Percentiles rank a stretch among this genome's conserved stretches.
Evolutionary conservation across 2,888 invertebrate species (phyloP).

Genomic region (Mythimna loreyi): DNA sequence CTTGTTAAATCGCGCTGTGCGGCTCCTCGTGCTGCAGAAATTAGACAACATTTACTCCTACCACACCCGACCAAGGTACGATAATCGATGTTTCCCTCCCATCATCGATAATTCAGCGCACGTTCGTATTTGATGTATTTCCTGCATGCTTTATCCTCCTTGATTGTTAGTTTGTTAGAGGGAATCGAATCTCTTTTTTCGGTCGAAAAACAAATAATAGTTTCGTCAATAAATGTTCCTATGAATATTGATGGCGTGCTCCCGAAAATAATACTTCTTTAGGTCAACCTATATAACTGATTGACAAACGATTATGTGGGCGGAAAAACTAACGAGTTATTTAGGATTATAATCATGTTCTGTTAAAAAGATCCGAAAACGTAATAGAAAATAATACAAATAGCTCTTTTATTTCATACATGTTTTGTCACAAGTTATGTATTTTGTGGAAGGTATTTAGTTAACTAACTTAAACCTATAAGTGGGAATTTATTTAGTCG

Average conservation of each 20-base stretch:
- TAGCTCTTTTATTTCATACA: neutral
- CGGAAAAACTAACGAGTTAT: slow-evolving; percentile 17
- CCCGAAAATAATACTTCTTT: slow-evolving; percentile 38
- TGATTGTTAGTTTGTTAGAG: slow-evolving; percentile 57
- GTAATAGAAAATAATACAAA: slow-evolving; percentile 17
- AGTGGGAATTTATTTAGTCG: too few relatives aligned
- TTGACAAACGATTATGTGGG: slow-evolving; percentile 19
- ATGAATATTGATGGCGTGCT: slow-evolving; percentile 46
- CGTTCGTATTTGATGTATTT: slow-evolving; percentile 72
- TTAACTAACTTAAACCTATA: neutral
- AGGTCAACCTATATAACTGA: slow-evolving; percentile 18
- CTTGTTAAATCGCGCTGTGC: slow-evolving; percentile 90
- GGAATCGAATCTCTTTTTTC: slow-evolving; percentile 25
- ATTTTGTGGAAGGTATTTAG: neutral
- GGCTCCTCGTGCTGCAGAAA: slow-evolving; percentile 90
- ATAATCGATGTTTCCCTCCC: slow-evolving; percentile 82
- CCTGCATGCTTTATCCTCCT: slow-evolving; percentile 68
- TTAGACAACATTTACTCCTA: slow-evolving; percentile 91
- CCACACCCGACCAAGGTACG: slow-evolving; percentile 91
- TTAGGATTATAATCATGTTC: slow-evolving; percentile 21
- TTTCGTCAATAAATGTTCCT: slow-evolving; percentile 37
- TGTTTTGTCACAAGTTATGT: neutral
- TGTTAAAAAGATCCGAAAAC: neutral
- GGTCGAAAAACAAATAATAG: slow-evolving; percentile 25
- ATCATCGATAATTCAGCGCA: slow-evolving; percentile 71